phyloP scores from a whole-genome alignment of 2,888 invertebrate genomes.

The Achlya flavicornis region DNA sequence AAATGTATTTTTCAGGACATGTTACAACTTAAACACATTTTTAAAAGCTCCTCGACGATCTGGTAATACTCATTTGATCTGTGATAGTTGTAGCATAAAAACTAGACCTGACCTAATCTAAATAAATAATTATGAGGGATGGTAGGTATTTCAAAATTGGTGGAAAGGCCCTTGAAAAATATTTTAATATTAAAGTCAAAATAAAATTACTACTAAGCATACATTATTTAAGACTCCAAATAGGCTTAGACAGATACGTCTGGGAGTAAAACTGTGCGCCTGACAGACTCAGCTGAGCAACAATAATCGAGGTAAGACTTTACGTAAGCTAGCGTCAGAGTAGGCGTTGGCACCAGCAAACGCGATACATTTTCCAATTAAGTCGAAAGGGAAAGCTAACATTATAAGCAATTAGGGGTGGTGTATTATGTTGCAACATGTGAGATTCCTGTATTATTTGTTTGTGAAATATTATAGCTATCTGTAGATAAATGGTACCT shows the following conservation, averaged over 20 bases:
- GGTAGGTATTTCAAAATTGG: too few relatives aligned
- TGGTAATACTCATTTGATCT: too few relatives aligned
- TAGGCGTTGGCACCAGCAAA: not conserved
- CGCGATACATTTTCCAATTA: not conserved
- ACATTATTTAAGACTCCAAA: not conserved
- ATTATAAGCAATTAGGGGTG: not conserved
- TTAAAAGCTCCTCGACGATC: too few relatives aligned
- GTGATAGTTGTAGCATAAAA: too few relatives aligned
- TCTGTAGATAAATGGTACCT: not conserved
- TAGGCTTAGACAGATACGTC: too few relatives aligned
- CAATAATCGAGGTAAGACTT: constrained; percentile 5
- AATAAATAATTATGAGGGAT: too few relatives aligned
- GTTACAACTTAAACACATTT: too few relatives aligned
- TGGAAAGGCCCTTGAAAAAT: too few relatives aligned
- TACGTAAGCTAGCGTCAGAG: not conserved
- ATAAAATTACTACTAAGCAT: not conserved
- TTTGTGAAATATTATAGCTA: too few relatives aligned
- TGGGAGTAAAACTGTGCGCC: constrained; percentile 12
- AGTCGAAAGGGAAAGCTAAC: not conserved
- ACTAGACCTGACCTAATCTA: too few relatives aligned
- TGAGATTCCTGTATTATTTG: not conserved
- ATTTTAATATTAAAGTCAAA: too few relatives aligned
- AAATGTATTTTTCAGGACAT: too few relatives aligned
- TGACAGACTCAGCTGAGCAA: constrained; percentile 11
- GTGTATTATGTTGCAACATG: not conserved